These are phyloP conservation scores for Ceraclea dissimilis DNA, from an alignment of 2,888 invertebrate genomes.

Conservation along the genomic window DNA sequence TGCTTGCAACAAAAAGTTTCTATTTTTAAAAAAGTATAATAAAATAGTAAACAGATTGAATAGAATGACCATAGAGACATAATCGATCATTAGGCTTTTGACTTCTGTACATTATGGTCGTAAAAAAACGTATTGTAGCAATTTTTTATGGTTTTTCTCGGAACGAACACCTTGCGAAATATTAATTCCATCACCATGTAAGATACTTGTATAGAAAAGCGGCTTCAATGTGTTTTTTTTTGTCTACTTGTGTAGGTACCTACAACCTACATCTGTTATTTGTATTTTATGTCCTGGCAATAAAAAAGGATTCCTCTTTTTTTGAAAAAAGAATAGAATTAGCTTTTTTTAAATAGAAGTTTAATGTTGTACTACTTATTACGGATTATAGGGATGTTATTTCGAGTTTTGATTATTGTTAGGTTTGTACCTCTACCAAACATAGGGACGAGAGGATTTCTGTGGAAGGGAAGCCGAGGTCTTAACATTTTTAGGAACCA, in stretches of 20 bases:
- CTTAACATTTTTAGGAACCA: no score
- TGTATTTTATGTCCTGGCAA: background rate
- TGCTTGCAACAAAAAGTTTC: no score
- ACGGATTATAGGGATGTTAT: no score
- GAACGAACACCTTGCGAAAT: slow-evolving; percentile 3
- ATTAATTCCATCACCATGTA: background rate
- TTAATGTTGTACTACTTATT: no score
- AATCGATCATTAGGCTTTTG: slow-evolving; percentile 10
- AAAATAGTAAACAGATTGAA: background rate
- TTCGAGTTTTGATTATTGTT: no score
- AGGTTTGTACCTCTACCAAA: no score
- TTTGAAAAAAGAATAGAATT: background rate
- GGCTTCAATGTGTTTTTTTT: background rate
- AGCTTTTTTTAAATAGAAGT: no score
- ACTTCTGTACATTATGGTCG: background rate
- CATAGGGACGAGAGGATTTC: no score
- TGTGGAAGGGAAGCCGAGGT: no score
- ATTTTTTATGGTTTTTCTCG: slow-evolving; percentile 9
- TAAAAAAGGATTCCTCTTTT: background rate
- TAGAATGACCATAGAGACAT: background rate
- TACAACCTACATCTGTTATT: no score
- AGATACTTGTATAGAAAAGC: background rate
- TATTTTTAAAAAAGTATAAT: no score
- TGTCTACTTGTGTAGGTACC: background rate
- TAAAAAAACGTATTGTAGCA: background rate